Conservation (phyloP, 92 coral and sea anemone species). For the Nematostella vectensis region DNA sequence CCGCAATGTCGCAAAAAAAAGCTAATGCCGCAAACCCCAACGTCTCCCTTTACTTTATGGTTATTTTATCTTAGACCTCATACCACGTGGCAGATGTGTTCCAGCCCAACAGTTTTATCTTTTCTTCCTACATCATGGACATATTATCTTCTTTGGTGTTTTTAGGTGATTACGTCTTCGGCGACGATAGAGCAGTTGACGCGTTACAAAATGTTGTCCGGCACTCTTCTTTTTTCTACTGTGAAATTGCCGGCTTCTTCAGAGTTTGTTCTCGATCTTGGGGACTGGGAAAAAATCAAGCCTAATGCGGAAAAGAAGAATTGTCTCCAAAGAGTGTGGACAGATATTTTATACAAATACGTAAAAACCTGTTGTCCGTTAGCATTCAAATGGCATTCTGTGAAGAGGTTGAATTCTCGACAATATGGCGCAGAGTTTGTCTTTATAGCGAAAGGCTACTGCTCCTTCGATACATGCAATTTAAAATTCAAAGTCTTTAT, state of each 20-base stretch:
- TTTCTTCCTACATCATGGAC: no score
- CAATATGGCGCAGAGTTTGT: constrained; percentile 2
- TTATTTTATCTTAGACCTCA: no score
- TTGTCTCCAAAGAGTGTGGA: constrained; percentile 4
- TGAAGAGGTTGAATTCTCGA: not conserved
- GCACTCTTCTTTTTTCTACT: not conserved
- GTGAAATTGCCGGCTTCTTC: not conserved
- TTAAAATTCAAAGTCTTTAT: constrained; percentile 4
- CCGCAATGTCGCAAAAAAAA: no score
- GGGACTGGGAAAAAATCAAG: constrained; percentile 5
- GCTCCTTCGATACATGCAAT: constrained; percentile 6
- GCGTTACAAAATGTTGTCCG: not conserved
- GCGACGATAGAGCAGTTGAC: no score
- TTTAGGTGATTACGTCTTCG: no score
- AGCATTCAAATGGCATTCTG: constrained; percentile 17
- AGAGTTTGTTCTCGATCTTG: not conserved
- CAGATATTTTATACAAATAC: constrained; percentile 18
- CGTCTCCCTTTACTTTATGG: no score
- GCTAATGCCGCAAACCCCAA: no score
- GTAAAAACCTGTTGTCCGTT: constrained; percentile 15
- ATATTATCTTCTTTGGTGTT: no score
- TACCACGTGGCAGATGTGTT: not conserved
- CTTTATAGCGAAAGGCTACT: constrained; percentile 7
- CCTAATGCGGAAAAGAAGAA: not conserved
- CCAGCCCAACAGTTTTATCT: not conserved